Evolutionary conservation across 2,888 invertebrate genomes (phyloP), one percentile per base, ranked within the genome.

Genomic region (Deilephila porcellus): DNA sequence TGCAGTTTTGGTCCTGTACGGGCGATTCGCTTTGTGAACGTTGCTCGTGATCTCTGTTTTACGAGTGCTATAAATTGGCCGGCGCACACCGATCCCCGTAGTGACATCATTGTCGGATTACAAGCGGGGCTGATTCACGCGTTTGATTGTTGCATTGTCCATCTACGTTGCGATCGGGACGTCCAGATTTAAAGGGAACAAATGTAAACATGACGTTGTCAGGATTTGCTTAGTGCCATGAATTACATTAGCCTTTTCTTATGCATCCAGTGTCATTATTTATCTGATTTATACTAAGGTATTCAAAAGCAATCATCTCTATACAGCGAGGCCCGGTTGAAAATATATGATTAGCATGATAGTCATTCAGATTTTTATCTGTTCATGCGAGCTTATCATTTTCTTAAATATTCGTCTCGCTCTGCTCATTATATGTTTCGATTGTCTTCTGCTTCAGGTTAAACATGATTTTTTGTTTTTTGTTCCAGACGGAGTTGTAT

Each of bases 401-500:
- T 45, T 45, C 14, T 14, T 3, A 11, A 11, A 45, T 45, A 45
- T 45, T 45, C 1, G 11, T 14, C 45, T 45, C 45, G 11, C 45
- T 14, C 45, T 45, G 45, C 45, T 45, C 45, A 45, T 45, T 11
- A 11, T 45, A 45, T 45, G 45, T 45, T 45, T 45, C 45, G 45
- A 11, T 45, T 45, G 45, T 14, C 14, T 14, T 14, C 14, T 11
- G 45, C 45, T 45, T 45, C 56, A 56, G 4, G 7, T n/a, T n/a
- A 0, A 56, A 14, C 17, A 56, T 63, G 25, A 17, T 32, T 17
- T 25, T 25, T 78, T 75, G 79, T 84, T 25, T 25, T 25, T 25
- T 83, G 74, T 96, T 97, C 19, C 96, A 99, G 99, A 99, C 99
- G 95, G 99, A 99, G 96, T 96, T 99, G 91, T 98, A 98, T 96